Percentiles rank a stretch among this genome's conserved stretches.
These are phyloP conservation scores for Mormyrus iriodes DNA, from an alignment of 2,113 vertebrate genomes.

Conservation along the genomic window DNA sequence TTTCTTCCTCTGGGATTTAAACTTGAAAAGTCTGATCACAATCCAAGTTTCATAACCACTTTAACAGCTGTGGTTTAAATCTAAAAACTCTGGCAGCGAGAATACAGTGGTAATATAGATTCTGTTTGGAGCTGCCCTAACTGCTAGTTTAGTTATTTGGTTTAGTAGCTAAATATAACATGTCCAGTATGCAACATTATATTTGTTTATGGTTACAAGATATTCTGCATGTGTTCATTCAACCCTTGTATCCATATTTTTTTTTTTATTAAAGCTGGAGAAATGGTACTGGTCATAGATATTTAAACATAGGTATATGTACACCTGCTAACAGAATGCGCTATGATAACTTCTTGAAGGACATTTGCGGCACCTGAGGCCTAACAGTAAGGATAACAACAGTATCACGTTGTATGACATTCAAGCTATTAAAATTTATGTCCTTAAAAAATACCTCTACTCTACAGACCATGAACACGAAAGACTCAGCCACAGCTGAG, in stretches of 20 bases:
- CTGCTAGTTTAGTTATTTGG: not conserved
- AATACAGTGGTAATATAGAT: not conserved
- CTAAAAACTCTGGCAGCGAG: not conserved
- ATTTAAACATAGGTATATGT: not conserved
- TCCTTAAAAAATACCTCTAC: not conserved
- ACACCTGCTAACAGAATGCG: not conserved
- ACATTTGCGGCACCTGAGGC: not conserved
- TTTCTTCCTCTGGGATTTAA: not conserved
- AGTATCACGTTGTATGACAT: not conserved
- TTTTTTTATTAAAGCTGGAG: not conserved
- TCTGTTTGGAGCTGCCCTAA: not conserved
- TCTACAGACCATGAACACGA: not conserved
- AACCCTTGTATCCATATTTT: not conserved
- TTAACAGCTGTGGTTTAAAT: not conserved
- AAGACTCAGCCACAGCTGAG: not conserved
- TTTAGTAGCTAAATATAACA: not conserved
- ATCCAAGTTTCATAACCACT: not conserved
- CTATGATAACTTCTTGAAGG: not conserved
- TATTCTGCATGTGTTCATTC: not conserved
- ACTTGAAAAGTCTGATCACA: not conserved
- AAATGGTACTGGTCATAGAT: not conserved
- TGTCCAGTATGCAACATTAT: not conserved
- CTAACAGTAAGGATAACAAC: not conserved
- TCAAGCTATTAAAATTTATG: not conserved
- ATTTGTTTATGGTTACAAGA: constrained; percentile 3